Base-by-base conservation (phyloP, 1,140 invertebrate species). In the Brachionus calyciflorus region DNA sequence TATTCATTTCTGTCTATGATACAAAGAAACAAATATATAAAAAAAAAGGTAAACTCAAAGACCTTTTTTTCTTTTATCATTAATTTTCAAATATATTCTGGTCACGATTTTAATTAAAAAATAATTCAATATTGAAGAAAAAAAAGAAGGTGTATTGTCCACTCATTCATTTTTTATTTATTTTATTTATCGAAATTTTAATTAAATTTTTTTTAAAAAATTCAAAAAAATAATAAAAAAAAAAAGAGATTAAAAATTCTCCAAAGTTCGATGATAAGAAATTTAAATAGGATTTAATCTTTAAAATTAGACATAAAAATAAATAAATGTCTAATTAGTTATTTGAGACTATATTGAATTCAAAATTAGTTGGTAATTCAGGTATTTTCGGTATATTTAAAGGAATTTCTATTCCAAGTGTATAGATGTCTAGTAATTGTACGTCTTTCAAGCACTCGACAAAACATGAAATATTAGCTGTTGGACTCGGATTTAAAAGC, bases 81-180 rank as follows among this genome's bases (percentile, higher is more conserved):
- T n/a, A n/a, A n/a, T n/a, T n/a, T 60, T 4, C 19, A 65, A 24
- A 41, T 44, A 41, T 14, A 40, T 26, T 24, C 40, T 65, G 21
- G 60, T 65, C 60, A 65, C 60, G 60, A 41, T 41, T 41, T 65
- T 65, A 65, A 65, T 65, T 65, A 65, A 65, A 65, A 60, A 37
- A 60, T 12, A 60, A 60, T 30, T 33, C 30, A 60, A 60, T 17
- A 60, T n/a, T n/a, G n/a, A n/a, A n/a, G 12, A 40, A 40, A 40
- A 40, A 6, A 40, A 40, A n/a, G n/a, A n/a, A n/a, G n/a, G n/a
- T 40, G 4, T 40, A 5, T 37, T 37, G 3, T 37, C 9, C 3
- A 37, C 4, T 37, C 33, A 3, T 5, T 3, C 9, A 5, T 37
- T 37, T 37, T 37, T 37, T 37, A 5, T 37, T 37, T 37, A 5